Evolutionary conservation across 1,140 invertebrate species (phyloP).

Genomic region (Drosophila tsacasi): DNA sequence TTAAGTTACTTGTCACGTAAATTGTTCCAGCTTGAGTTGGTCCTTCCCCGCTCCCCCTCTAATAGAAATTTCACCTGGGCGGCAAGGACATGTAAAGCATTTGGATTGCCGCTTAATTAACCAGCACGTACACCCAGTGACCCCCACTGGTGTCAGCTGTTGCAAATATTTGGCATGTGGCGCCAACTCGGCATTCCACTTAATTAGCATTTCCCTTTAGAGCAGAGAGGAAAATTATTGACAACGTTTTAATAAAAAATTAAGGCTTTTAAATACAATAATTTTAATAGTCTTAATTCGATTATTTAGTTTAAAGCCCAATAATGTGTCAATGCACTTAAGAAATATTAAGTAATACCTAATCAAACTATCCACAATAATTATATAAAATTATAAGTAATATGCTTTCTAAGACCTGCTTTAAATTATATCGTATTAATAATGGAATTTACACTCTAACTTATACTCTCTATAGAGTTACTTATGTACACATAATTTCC

Average conservation of each 20-base stretch:
- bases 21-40: conserved; percentile 19
- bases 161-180: conserved; percentile 67
- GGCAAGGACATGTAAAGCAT: conserved; percentile 59
- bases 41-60: not conserved
- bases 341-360: too few relatives aligned
- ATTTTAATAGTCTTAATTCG: too few relatives aligned
- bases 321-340: too few relatives aligned
- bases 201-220: conserved; percentile 42
- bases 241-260: too few relatives aligned
- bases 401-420: not conserved
- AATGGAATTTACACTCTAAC: not conserved
- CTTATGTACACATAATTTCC: too few relatives aligned
- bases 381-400: not conserved
- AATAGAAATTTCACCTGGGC: conserved; percentile 31
- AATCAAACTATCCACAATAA: not conserved
- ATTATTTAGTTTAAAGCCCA: too few relatives aligned
- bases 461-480: not conserved
- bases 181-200: conserved; percentile 42
- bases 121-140: conserved; percentile 44
- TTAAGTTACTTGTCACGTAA: conserved; percentile 27
- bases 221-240: conserved; percentile 1
- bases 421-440: not conserved
- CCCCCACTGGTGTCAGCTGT: conserved; percentile 50
- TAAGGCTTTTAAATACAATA: not conserved
- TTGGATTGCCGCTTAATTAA: conserved; percentile 67